Conservation (phyloP, 2,888 invertebrate genomes). For the Agriopis leucophaearia region DNA sequence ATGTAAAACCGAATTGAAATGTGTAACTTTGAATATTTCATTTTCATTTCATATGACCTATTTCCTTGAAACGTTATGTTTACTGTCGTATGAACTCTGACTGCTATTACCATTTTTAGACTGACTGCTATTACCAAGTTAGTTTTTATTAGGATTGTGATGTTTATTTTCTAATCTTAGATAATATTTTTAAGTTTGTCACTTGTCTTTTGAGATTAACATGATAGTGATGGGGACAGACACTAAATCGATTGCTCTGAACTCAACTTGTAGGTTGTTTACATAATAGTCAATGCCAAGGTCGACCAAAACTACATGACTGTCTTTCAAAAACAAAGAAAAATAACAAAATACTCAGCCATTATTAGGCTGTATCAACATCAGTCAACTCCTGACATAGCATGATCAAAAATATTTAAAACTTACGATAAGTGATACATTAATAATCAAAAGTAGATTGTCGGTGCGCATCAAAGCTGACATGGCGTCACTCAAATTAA, state of each 20-base stretch:
- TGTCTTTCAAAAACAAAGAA: background rate
- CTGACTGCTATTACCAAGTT: background rate
- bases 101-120: conserved; percentile 8
- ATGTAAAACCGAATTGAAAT: conserved; percentile 33
- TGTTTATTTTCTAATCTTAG: background rate
- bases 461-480: conserved; percentile 28
- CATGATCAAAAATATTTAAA: background rate
- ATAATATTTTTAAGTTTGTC: background rate
- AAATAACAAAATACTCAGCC: background rate
- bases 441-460: conserved; percentile 29
- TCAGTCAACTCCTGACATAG: conserved; percentile 1
- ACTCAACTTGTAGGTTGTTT: no score
- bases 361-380: background rate
- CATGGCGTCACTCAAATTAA: conserved; percentile 31
- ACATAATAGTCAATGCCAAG: no score
- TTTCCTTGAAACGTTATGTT: conserved; percentile 24
- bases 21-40: conserved; percentile 32
- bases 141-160: conserved; percentile 6
- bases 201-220: no score
- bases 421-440: conserved; percentile 10
- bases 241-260: no score
- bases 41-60: conserved; percentile 34
- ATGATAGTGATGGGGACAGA: no score
- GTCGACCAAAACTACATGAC: background rate
- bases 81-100: conserved; percentile 9